These are phyloP conservation scores for Eristalis arbustorum DNA, from an alignment of 2,888 invertebrate species.

Conservation along the genomic window DNA sequence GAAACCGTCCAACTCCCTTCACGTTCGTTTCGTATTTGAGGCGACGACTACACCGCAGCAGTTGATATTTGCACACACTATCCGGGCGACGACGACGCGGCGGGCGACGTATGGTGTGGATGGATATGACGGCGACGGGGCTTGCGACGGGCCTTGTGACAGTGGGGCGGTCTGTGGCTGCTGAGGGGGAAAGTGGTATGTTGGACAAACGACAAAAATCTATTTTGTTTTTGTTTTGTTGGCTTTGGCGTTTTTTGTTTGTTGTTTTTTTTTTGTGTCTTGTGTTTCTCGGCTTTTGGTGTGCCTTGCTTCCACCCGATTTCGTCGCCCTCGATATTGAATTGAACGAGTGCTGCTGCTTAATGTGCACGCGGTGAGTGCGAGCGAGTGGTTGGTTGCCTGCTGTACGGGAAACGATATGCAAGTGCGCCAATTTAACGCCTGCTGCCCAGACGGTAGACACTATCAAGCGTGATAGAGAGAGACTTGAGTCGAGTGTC, in stretches of 20 bases:
- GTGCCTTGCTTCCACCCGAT: conserved; percentile 48
- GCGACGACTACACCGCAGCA: conserved; percentile 66
- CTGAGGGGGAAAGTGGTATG: conserved; percentile 5
- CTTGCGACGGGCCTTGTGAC: background rate
- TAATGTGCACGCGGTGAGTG: conserved; percentile 34
- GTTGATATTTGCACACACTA: conserved; percentile 69
- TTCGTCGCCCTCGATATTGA: conserved; percentile 58
- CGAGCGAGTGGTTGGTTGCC: background rate
- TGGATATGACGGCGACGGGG: background rate
- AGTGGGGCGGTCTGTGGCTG: background rate
- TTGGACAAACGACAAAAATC: conserved; percentile 67
- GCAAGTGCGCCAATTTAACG: conserved; percentile 33
- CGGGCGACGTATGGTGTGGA: background rate
- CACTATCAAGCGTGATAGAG: conserved; percentile 3
- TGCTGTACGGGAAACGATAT: background rate
- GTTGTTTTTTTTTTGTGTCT: conserved; percentile 22
- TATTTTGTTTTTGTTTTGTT: conserved; percentile 58
- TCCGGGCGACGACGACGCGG: background rate
- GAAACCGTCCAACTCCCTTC: conserved; percentile 70
- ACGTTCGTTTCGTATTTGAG: conserved; percentile 69
- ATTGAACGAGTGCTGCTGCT: conserved; percentile 37
- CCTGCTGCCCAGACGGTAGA: conserved; percentile 21
- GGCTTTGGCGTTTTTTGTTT: conserved; percentile 18
- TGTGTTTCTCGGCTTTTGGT: conserved; percentile 5
- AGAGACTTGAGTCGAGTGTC: background rate